These are phyloP conservation scores for Urocyon cinereoargenteus DNA, from an alignment of 2,797 vertebrate genomes.

Conservation along the genomic window DNA sequence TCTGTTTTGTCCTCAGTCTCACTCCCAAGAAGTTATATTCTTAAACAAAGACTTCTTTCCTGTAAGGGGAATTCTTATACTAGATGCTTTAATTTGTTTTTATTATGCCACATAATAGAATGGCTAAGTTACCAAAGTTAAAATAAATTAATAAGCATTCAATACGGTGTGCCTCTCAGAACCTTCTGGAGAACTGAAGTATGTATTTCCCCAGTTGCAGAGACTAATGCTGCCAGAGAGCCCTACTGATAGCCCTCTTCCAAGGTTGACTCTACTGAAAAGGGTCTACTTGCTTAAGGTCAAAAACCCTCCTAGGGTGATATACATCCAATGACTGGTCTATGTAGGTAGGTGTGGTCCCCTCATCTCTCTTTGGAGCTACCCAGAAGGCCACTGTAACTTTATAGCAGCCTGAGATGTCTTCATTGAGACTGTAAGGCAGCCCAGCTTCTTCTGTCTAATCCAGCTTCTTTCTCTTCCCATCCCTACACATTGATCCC, in stretches of 20 bases:
- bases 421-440: background rate
- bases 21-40: background rate
- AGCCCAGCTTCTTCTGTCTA: background rate
- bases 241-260: background rate
- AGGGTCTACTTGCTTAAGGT: background rate
- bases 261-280: background rate
- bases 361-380: background rate
- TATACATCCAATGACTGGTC: background rate
- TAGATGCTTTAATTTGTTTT: background rate
- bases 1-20: background rate
- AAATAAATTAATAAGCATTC: background rate
- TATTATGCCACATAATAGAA: background rate
- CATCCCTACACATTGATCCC: background rate
- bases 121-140: background rate
- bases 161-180: background rate
- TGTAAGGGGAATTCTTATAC: background rate
- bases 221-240: background rate
- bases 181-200: background rate
- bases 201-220: background rate
- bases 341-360: rapidly evolving
- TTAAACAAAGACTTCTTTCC: background rate
- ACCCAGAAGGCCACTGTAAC: background rate
- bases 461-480: background rate
- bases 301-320: background rate
- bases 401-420: background rate